Percentiles rank a stretch among this genome's conserved stretches.
Conservation (phyloP, 2,797 vertebrate genomes). For the Eidolon dupreanum region DNA sequence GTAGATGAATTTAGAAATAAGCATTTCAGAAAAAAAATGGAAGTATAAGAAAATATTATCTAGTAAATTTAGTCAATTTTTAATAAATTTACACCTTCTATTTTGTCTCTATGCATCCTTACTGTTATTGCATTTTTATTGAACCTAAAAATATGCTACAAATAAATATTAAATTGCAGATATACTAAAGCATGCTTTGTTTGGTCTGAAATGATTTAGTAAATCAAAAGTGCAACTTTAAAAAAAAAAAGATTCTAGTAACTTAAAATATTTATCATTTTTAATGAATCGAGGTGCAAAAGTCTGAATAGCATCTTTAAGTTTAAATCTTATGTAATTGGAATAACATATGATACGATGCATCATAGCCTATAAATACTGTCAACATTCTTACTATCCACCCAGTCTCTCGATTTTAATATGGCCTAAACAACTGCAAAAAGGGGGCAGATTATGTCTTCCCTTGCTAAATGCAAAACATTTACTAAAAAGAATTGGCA, state of each 20-base stretch:
- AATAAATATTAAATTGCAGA: not conserved
- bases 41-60: not conserved
- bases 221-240: not conserved
- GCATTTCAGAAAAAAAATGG: not conserved
- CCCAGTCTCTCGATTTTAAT: constrained; percentile 13
- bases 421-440: not conserved
- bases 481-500: constrained; percentile 14
- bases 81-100: not conserved
- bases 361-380: not conserved
- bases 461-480: constrained; percentile 29
- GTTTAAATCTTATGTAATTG: not conserved
- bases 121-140: not conserved
- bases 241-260: not conserved
- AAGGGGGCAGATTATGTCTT: not conserved
- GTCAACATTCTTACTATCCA: not conserved
- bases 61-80: not conserved
- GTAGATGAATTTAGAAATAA: constrained; percentile 20
- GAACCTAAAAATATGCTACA: not conserved
- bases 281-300: not conserved
- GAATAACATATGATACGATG: not conserved
- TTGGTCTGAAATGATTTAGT: constrained; percentile 26
- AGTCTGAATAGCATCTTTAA: not conserved
- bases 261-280: constrained; percentile 26
- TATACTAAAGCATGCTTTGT: not conserved
- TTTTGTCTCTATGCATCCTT: not conserved